phyloP scores from a whole-genome alignment of 1,140 invertebrate genomes.

The Cotesia chilonis region DNA sequence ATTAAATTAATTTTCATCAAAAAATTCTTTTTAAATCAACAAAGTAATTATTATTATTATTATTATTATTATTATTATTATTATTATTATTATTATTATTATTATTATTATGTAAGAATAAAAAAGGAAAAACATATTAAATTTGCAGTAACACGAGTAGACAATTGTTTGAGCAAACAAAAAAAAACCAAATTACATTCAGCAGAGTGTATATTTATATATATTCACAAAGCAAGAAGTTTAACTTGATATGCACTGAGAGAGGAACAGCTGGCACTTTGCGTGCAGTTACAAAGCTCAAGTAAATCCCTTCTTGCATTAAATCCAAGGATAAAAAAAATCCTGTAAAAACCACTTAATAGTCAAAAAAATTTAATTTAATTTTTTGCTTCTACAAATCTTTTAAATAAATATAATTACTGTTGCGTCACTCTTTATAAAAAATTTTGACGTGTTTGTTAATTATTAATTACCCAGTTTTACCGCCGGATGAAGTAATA shows the following conservation, averaged over 20 bases:
- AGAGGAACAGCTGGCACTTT: slow-evolving; percentile 27
- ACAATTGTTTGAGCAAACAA: background rate
- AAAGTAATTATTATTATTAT: no score
- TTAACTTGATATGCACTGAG: slow-evolving; percentile 23
- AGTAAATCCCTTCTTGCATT: slow-evolving; percentile 16
- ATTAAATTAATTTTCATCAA: no score
- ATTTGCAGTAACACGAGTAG: no score
- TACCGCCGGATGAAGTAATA: no score
- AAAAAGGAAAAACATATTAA: no score
- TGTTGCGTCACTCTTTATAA: background rate
- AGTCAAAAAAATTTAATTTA: background rate
- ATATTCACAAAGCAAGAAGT: background rate
- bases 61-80: no score
- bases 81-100: no score
- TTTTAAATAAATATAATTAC: background rate
- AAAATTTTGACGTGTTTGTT: no score
- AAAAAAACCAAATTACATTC: slow-evolving; percentile 15
- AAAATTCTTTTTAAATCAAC: no score
- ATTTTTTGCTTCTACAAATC: no score
- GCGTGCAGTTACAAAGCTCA: slow-evolving; percentile 16
- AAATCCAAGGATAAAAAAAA: slow-evolving; percentile 4
- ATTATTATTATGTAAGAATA: no score
- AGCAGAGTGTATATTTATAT: background rate
- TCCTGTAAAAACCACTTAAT: background rate
- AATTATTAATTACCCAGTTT: no score